Percentiles rank a stretch among this genome's conserved stretches.
Evolutionary conservation across 2,888 invertebrate species (phyloP).

Genomic region (Monopis laevigella): DNA sequence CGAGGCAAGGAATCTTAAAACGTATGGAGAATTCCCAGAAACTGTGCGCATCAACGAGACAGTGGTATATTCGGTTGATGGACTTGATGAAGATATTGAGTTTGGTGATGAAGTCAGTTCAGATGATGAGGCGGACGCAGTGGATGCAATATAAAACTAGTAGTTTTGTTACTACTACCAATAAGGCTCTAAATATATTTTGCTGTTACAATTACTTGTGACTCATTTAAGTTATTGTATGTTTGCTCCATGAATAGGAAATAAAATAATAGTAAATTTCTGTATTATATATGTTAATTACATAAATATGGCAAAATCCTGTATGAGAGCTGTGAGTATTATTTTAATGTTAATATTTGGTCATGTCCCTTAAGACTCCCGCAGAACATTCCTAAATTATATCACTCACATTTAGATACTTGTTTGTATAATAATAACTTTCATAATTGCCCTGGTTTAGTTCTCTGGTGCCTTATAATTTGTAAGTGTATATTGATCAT

Average conservation of each 20-base stretch:
- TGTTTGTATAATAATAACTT: too few relatives aligned
- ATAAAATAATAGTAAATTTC: conserved; percentile 1
- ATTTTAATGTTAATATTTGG: too few relatives aligned
- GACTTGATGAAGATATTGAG: conserved; percentile 95
- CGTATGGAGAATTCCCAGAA: conserved; percentile 99
- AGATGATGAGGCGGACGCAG: conserved; percentile 84
- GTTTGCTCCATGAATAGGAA: conserved; percentile 1
- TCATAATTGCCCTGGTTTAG: too few relatives aligned
- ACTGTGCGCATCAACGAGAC: conserved; percentile 97
- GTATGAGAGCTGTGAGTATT: too few relatives aligned
- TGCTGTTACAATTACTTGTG: conserved; percentile 43
- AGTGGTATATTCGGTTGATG: conserved; percentile 93
- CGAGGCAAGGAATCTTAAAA: conserved; percentile 98
- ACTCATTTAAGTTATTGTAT: conserved; percentile 11
- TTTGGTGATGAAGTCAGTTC: conserved; percentile 96
- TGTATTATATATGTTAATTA: conserved; percentile 4
- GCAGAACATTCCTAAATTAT: too few relatives aligned
- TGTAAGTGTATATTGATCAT: too few relatives aligned
- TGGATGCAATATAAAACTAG: conserved; percentile 68
- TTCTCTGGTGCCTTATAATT: too few relatives aligned
- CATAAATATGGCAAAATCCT: too few relatives aligned
- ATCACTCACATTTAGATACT: too few relatives aligned
- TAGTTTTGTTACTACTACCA: conserved; percentile 36
- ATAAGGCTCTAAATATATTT: conserved; percentile 61
- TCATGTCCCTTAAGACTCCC: too few relatives aligned